Conservation (phyloP, 1,140 invertebrate genomes). For the Maniola jurtina region DNA sequence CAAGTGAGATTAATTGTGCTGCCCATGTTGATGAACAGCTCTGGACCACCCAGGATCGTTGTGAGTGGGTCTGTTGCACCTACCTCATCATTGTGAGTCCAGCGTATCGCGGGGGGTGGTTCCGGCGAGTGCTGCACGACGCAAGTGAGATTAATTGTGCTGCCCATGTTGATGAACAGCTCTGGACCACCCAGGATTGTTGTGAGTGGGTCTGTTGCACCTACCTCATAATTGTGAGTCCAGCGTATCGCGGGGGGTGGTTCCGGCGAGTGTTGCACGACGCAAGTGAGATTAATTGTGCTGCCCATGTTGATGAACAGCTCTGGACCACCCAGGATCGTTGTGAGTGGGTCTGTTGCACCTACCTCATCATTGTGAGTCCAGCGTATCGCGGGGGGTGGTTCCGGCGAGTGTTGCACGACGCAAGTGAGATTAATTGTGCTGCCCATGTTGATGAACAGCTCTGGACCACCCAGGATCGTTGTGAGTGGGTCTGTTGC, state of each 20-base stretch:
- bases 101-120: conserved; percentile 89
- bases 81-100: conserved; percentile 92
- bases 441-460: conserved; percentile 92
- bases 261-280: conserved; percentile 90
- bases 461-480: conserved; percentile 90
- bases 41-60: conserved; percentile 90
- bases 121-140: conserved; percentile 91
- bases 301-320: conserved; percentile 93
- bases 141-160: conserved; percentile 94
- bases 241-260: conserved; percentile 90
- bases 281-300: conserved; percentile 93
- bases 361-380: conserved; percentile 90
- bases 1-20: conserved; percentile 95
- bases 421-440: conserved; percentile 94
- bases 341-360: too few species aligned
- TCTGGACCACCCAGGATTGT: conserved; percentile 90
- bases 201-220: too few species aligned
- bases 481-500: conserved; percentile 89
- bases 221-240: conserved; percentile 91
- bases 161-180: conserved; percentile 92
- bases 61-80: too few species aligned
- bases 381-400: conserved; percentile 90
- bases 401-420: conserved; percentile 90
- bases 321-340: conserved; percentile 90
- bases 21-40: conserved; percentile 92